Conservation (phyloP, 2,113 vertebrate species). For the Columba janthina region DNA sequence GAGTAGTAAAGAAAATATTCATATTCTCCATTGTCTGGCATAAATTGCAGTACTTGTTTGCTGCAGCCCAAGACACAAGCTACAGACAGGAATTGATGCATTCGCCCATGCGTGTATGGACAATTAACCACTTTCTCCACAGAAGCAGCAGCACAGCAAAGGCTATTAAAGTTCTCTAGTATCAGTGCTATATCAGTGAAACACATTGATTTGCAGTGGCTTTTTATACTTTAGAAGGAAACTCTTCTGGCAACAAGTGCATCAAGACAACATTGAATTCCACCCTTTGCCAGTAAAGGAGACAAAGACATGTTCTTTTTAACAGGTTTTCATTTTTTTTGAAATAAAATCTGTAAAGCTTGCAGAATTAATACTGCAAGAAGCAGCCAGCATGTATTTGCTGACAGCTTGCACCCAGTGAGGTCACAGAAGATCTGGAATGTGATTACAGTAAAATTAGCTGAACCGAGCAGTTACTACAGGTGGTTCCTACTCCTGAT, state of each 20-base stretch:
- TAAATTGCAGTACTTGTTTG: constrained; percentile 39
- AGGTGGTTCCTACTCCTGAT: background rate
- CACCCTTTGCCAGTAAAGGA: background rate
- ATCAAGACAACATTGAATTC: background rate
- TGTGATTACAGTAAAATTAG: background rate
- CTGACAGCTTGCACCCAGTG: background rate
- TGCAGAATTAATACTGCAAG: background rate
- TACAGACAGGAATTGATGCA: background rate
- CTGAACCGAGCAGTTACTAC: background rate
- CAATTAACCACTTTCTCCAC: background rate
- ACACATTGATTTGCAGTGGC: background rate
- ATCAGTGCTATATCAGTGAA: background rate
- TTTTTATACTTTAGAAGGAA: background rate
- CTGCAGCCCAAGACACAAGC: background rate
- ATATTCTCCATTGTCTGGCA: constrained; percentile 48
- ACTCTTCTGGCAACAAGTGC: background rate
- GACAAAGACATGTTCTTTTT: background rate
- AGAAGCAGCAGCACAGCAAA: background rate
- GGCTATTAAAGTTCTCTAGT: background rate
- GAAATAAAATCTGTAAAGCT: background rate
- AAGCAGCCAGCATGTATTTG: background rate
- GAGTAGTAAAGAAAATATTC: constrained; percentile 61
- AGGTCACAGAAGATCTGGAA: background rate
- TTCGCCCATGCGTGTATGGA: background rate
- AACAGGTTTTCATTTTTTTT: background rate